Percentiles rank a stretch among this genome's conserved stretches.
Evolutionary conservation across 2,888 invertebrate species (phyloP).

Genomic region (Agrilus biguttatus): DNA sequence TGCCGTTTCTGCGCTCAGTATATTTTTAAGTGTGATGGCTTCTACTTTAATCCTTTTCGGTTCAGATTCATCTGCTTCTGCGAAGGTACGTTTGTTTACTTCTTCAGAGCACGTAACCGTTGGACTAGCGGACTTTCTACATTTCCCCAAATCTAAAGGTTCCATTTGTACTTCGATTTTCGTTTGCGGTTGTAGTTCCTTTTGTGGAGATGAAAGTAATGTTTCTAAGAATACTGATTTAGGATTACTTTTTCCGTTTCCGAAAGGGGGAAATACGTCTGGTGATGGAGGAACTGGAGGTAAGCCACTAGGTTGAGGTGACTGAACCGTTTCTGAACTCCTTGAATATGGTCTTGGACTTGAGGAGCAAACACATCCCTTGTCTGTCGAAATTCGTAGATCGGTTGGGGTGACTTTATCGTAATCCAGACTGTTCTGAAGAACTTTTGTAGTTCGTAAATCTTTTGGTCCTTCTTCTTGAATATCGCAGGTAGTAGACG

Average conservation of each 20-base stretch:
- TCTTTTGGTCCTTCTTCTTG: constrained; percentile 18
- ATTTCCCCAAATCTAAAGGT: constrained; percentile 54
- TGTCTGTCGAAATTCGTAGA: constrained; percentile 38
- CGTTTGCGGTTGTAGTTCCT: constrained; percentile 32
- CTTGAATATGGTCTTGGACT: constrained; percentile 48
- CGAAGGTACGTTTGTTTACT: constrained; percentile 38
- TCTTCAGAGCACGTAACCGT: constrained; percentile 64
- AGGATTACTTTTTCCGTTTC: constrained; percentile 20
- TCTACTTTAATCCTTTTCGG: constrained; percentile 37
- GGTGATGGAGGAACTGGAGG: constrained; percentile 57
- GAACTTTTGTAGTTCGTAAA: constrained; percentile 15
- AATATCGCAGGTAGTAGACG: too few species aligned
- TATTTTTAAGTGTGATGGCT: constrained; percentile 34
- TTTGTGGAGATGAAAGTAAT: constrained; percentile 38
- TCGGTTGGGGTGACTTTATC: constrained; percentile 31
- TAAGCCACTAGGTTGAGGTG: constrained; percentile 57
- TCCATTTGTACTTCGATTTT: constrained; percentile 42
- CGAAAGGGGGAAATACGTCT: constrained; percentile 37
- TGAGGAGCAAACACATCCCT: constrained; percentile 24
- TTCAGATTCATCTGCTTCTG: constrained; percentile 28
- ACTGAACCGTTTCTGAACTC: constrained; percentile 57
- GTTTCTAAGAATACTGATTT: constrained; percentile 47
- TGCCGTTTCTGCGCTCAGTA: constrained; percentile 28
- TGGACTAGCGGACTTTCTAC: constrained; percentile 52
- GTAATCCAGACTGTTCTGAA: not conserved